phyloP scores from a whole-genome alignment of 2,797 vertebrate species.

The Xenentodon cancila region DNA sequence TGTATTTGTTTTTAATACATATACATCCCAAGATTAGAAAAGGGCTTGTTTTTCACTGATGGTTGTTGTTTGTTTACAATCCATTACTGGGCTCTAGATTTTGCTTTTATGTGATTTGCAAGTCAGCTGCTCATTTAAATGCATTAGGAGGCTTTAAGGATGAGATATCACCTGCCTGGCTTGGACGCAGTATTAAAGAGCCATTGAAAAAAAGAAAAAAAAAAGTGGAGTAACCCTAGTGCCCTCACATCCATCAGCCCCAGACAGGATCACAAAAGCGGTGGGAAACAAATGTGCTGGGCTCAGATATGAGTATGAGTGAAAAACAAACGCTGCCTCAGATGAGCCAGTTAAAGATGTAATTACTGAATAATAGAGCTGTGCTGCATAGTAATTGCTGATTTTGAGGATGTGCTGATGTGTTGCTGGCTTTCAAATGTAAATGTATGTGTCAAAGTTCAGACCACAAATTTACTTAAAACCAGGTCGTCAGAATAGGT shows the following conservation, averaged over 20 bases:
- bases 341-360: slow-evolving; percentile 14
- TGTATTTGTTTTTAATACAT: too few relatives aligned
- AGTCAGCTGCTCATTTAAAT: slow-evolving; percentile 59
- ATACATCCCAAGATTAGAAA: neutral
- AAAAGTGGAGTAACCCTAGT: slow-evolving; percentile 42
- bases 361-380: too few relatives aligned
- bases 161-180: slow-evolving; percentile 61
- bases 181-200: slow-evolving; percentile 46
- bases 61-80: slow-evolving; percentile 35
- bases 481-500: too few relatives aligned
- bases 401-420: too few relatives aligned
- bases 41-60: neutral
- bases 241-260: slow-evolving; percentile 41
- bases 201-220: slow-evolving; percentile 45
- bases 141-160: slow-evolving; percentile 62
- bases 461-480: too few relatives aligned
- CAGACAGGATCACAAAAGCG: slow-evolving; percentile 28
- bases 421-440: too few relatives aligned
- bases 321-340: slow-evolving; percentile 13
- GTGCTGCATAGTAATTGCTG: too few relatives aligned
- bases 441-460: too few relatives aligned
- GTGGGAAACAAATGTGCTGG: slow-evolving; percentile 6
- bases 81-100: slow-evolving; percentile 51
- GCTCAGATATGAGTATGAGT: slow-evolving; percentile 13
- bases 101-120: slow-evolving; percentile 48